Evolutionary conservation across 1,140 invertebrate species (phyloP), one percentile per base, ranked within the genome.

Genomic region (Rhizoglyphus robini): DNA sequence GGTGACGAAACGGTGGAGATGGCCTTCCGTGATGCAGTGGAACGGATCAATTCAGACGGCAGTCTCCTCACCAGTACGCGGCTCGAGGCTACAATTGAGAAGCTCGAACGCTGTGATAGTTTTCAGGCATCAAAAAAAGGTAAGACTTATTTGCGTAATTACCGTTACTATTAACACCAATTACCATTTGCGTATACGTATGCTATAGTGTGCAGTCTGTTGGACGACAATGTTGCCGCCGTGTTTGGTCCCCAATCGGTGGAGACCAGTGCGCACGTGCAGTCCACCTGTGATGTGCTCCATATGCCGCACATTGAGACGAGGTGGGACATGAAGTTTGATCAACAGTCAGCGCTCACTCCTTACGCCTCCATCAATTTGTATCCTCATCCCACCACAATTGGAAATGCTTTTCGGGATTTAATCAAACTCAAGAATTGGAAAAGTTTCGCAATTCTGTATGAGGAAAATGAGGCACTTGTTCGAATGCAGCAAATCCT

Each of bases 231-330:
- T 11, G 87, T 96, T 29, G 90, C 89, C 3, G 91, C 89, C 27
- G 89, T 96, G 72, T 95, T 96, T 74, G 92, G 92, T 0, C 91
- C 91, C 2, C 88, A 93, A 74, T 91, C 87, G 41, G 82, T 85
- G 0, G 87, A 90, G 58, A 90, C 88, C 2, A 88, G 89, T 1
- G 87, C 87, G 67, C 90, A 95, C 76, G 88, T 95, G 18, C 91
- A 96, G 77, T 91, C 88, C 63, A 94, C 95, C 71, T 95, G 91
- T 75, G 91, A 95, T 77, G 89, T 90, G 20, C 88, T 95, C 84
- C 90, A 96, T 78, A 86, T 96, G 71, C 92, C 92, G 1, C 91
- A 96, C 76, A 81, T 96, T 72, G 90, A 95, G 77, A 92, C 89
- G 60, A 81, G 90, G 66, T 96, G 90, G 90, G 88, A 94, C 76